These are phyloP conservation scores for Tanaodytes sp. DNA, from an alignment of 2,888 invertebrate genomes.

Conservation along the genomic window DNA sequence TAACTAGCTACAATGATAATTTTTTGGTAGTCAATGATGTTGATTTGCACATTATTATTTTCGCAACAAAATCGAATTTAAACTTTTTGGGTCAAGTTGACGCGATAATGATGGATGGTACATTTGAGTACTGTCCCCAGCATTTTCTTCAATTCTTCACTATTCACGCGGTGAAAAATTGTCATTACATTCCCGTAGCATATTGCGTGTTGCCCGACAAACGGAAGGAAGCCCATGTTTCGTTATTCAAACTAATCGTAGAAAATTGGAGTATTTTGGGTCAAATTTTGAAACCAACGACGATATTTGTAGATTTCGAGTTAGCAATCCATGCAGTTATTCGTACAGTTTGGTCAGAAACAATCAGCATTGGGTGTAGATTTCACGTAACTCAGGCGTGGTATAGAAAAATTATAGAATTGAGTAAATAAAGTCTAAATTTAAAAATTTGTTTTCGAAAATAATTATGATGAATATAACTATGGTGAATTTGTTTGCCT, in stretches of 20 bases:
- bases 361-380: not conserved
- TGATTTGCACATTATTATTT: not conserved
- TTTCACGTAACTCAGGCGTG: constrained; percentile 2
- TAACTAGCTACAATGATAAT: constrained; percentile 2
- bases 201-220: constrained; percentile 2
- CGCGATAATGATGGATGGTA: constrained; percentile 9
- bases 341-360: not conserved
- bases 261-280: not conserved
- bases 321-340: not conserved
- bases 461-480: no score
- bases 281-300: not conserved
- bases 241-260: not conserved
- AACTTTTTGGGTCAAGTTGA: not conserved
- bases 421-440: no score
- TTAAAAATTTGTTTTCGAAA: no score
- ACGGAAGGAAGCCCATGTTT: not conserved
- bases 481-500: no score
- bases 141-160: constrained; percentile 2
- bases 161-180: not conserved
- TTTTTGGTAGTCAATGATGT: not conserved
- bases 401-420: not conserved
- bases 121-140: constrained; percentile 5
- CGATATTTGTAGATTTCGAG: not conserved
- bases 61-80: constrained; percentile 7
- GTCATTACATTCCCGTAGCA: not conserved